Evolutionary conservation across 2,888 invertebrate species (phyloP).

Genomic region (Pemphredon lugubris): DNA sequence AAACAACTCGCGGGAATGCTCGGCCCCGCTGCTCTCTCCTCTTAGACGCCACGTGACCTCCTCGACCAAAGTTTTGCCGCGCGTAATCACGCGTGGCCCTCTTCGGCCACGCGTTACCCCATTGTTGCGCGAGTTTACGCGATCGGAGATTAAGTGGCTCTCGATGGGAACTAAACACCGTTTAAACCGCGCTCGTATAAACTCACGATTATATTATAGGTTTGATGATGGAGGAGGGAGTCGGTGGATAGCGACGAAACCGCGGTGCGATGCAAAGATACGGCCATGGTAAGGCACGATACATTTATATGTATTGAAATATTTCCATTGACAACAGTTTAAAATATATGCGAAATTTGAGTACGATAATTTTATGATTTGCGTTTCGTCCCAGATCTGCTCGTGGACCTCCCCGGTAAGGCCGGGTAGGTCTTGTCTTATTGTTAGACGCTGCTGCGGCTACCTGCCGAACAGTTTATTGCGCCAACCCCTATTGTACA

Average conservation of each 20-base stretch:
- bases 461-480: too few species aligned
- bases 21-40: conserved; percentile 48
- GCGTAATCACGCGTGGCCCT: conserved; percentile 69
- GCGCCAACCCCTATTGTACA: too few species aligned
- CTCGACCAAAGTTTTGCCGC: conserved; percentile 62
- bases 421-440: too few species aligned
- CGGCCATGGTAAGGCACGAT: neutral
- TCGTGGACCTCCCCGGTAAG: too few species aligned
- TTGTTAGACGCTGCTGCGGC: too few species aligned
- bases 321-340: too few species aligned
- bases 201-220: conserved; percentile 26
- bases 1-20: conserved; percentile 22
- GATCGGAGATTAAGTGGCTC: conserved; percentile 76
- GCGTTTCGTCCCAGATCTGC: too few species aligned
- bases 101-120: conserved; percentile 46
- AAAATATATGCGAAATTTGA: too few species aligned
- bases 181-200: conserved; percentile 54
- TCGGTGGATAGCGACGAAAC: neutral
- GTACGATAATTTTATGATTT: too few species aligned
- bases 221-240: neutral
- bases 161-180: conserved; percentile 77
- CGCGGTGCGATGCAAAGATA: neutral
- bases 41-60: conserved; percentile 63
- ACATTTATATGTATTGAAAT: neutral
- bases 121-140: conserved; percentile 70